These are phyloP conservation scores for Hippocampus comes DNA, from an alignment of 2,113 vertebrate species.

Conservation along the genomic window DNA sequence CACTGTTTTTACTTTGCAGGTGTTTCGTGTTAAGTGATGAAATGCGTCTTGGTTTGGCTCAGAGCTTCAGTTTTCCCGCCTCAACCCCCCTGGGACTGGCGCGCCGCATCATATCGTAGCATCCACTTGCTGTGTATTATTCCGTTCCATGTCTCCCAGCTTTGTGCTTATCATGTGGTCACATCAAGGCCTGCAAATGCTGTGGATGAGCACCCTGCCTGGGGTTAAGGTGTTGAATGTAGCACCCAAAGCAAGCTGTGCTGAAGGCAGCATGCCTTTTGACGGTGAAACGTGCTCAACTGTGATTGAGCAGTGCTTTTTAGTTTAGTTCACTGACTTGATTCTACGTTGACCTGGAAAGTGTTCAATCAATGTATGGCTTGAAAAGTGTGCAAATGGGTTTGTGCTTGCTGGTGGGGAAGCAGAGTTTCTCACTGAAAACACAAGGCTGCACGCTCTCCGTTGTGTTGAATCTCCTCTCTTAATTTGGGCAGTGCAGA, in stretches of 20 bases:
- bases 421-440: conserved; percentile 37
- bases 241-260: conserved; percentile 39
- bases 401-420: conserved; percentile 54
- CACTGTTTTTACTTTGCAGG: conserved; percentile 62
- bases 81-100: conserved; percentile 41
- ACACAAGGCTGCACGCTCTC: conserved; percentile 46
- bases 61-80: conserved; percentile 24
- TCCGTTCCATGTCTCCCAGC: conserved; percentile 40
- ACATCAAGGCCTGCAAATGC: conserved; percentile 62
- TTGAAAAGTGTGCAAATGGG: conserved; percentile 47
- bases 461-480: conserved; percentile 60
- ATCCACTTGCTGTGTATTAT: conserved; percentile 42
- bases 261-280: conserved; percentile 38
- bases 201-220: conserved; percentile 64
- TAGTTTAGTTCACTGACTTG: conserved; percentile 67
- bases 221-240: conserved; percentile 61
- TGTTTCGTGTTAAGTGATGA: conserved; percentile 52
- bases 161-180: conserved; percentile 68
- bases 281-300: conserved; percentile 42
- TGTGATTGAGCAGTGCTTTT: conserved; percentile 37
- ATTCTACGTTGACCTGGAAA: conserved; percentile 55
- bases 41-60: conserved; percentile 30
- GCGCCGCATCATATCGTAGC: conserved; percentile 37
- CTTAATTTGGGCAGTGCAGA: conserved; percentile 67
- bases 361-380: conserved; percentile 60